Conservation (phyloP, 2,797 vertebrate genomes). For the Phyllotis vaccarum region DNA sequence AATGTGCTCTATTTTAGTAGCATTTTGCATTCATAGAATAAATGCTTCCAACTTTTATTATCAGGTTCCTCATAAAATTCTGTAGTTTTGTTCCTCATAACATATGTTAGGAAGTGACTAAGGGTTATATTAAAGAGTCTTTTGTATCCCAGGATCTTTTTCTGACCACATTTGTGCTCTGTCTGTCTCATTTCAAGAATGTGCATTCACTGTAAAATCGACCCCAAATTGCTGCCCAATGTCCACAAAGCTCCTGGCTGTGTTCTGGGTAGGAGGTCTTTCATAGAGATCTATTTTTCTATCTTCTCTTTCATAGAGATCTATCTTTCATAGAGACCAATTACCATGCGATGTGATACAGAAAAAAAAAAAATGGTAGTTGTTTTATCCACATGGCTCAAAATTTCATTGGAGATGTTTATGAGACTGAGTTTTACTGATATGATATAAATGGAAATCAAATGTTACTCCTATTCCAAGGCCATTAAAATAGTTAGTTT, state of each 20-base stretch:
- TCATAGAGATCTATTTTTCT: not conserved
- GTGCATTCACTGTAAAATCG: not conserved
- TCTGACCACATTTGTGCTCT: not conserved
- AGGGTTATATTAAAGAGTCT: not conserved
- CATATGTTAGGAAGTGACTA: not conserved
- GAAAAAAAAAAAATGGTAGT: not conserved
- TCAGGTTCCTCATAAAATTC: slow-evolving; percentile 27
- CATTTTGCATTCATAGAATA: slow-evolving; percentile 46
- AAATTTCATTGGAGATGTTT: not conserved
- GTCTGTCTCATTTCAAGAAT: not conserved
- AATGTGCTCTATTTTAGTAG: not conserved
- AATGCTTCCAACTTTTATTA: slow-evolving; percentile 15
- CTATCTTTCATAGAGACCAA: no score
- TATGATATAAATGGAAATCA: not conserved
- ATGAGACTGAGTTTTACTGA: not conserved
- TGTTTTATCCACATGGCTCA: not conserved
- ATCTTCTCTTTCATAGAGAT: not conserved
- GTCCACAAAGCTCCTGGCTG: not conserved
- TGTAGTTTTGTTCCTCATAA: not conserved
- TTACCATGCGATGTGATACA: not conserved
- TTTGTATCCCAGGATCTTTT: not conserved
- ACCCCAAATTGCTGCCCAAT: no score
- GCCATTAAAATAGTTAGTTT: not conserved
- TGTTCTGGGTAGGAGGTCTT: not conserved
- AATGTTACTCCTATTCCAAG: not conserved